Conservation (phyloP, 2,113 vertebrate genomes). For the Sturnira hondurensis region DNA sequence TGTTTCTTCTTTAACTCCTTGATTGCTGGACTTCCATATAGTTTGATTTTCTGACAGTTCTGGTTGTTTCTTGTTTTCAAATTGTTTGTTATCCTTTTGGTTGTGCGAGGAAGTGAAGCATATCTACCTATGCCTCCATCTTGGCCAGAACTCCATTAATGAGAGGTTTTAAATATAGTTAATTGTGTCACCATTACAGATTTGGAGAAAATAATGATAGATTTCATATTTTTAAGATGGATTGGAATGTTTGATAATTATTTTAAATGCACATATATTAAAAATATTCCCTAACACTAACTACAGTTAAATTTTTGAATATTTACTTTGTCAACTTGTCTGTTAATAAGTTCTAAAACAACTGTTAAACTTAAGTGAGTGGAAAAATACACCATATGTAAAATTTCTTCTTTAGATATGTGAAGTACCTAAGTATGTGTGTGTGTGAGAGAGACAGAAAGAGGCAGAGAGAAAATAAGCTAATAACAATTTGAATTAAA, state of each 20-base stretch:
- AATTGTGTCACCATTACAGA: conserved; percentile 25
- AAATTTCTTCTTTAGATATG: conserved; percentile 53
- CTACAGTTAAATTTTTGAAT: conserved; percentile 58
- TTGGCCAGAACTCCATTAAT: too few species aligned
- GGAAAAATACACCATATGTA: conserved; percentile 59
- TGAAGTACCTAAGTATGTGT: conserved; percentile 16
- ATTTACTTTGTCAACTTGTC: conserved; percentile 66
- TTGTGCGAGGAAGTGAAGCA: too few species aligned
- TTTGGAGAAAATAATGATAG: conserved; percentile 31
- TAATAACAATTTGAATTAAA: conserved; percentile 43
- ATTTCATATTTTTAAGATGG: conserved; percentile 51
- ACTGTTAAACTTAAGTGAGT: conserved; percentile 60
- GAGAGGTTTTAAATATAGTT: neutral
- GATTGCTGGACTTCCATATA: too few species aligned
- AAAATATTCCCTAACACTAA: conserved; percentile 58
- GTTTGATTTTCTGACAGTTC: too few species aligned
- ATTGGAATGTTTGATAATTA: conserved; percentile 64
- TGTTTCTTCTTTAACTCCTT: too few species aligned
- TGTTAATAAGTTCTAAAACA: conserved; percentile 67
- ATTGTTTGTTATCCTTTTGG: too few species aligned
- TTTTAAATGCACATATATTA: conserved; percentile 66
- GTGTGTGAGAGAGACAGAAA: neutral
- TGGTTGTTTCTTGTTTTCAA: too few species aligned
- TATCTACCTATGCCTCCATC: too few species aligned
- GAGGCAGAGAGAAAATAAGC: neutral